Evolutionary conservation across 2,113 vertebrate species (phyloP), one percentile per base, ranked within the genome.

Genomic region (Saiga tatarica): DNA sequence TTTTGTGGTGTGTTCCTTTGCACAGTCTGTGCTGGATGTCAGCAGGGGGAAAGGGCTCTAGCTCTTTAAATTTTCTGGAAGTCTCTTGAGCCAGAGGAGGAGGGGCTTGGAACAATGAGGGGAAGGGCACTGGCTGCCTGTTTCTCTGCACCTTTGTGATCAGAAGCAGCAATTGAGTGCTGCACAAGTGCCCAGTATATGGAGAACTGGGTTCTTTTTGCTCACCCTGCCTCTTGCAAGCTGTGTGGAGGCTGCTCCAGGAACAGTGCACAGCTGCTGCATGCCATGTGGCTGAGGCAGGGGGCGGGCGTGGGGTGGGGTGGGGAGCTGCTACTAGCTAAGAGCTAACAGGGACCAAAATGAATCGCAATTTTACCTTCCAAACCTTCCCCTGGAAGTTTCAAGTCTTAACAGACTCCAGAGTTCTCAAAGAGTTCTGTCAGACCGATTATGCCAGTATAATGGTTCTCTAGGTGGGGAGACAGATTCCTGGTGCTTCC

Each of bases 351-450:
- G 30, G 59, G 53, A 39, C 42, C 42, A 78, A 78, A 78, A 60
- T 60, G 59, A 78, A 78, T 62, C 57, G 9, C 57, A 67, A 2
- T 53, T 92, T 92, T 83, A 53, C n/a, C 59, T 83, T 82, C 78
- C 26, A 67, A 67, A 7, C 7, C 59, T n/a, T 83, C 17, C n/a
- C 45, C 59, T 52, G 90, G 33, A 92, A 92, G 55, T 60, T 91
- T 4, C 55, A 81, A 62, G 60, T 42, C n/a, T 92, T 42, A 67
- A 8, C 33, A 64, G 78, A 64, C n/a, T 64, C 45, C 42, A 91
- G 89, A 91, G n/a, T 53, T 82, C 57, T 64, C n/a, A 81, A 7
- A 74, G 39, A 42, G 55, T 79, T 81, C 47, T 6, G 36, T 57
- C 36, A 79, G 39, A 39, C 15, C 21, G 2, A 39, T 30, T 64